A percentile compares a stretch with the other conserved stretches of the same genome.
Conservation (phyloP, 2,113 vertebrate genomes). For the Epinephelus lanceolatus region DNA sequence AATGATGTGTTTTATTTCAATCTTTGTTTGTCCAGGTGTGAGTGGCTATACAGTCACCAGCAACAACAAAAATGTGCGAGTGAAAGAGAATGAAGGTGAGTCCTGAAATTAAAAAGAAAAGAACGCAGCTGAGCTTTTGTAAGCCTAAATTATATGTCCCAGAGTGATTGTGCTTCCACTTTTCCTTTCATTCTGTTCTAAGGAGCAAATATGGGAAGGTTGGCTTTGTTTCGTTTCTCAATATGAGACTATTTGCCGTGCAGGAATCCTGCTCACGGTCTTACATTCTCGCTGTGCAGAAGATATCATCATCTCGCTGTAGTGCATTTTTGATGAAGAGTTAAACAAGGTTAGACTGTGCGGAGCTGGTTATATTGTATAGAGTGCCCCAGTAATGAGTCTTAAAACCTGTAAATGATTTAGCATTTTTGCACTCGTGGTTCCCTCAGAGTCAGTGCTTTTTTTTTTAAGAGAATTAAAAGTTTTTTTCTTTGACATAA, state of each 20-base stretch:
- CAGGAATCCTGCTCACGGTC: not conserved
- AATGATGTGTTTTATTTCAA: constrained; percentile 6
- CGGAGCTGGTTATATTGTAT: too few species aligned
- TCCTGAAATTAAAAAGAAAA: not conserved
- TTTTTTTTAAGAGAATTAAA: too few species aligned
- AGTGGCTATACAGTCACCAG: constrained; percentile 65
- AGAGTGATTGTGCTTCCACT: not conserved
- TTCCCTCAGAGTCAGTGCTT: too few species aligned
- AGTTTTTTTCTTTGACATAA: too few species aligned
- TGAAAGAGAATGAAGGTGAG: constrained; percentile 80
- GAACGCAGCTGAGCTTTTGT: not conserved
- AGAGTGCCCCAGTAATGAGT: too few species aligned
- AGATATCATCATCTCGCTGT: not conserved
- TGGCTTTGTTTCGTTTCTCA: not conserved
- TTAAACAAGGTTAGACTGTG: too few species aligned
- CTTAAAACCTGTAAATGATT: too few species aligned
- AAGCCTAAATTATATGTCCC: not conserved
- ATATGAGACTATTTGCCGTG: not conserved
- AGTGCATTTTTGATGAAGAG: too few species aligned
- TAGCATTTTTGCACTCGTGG: too few species aligned
- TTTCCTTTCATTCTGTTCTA: not conserved
- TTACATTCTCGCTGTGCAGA: not conserved
- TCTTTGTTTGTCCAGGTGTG: constrained; percentile 61
- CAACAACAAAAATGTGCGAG: not conserved
- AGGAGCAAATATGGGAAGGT: not conserved